phyloP scores from a whole-genome alignment of 2,888 invertebrate species.

The Drosophila quinaria region DNA sequence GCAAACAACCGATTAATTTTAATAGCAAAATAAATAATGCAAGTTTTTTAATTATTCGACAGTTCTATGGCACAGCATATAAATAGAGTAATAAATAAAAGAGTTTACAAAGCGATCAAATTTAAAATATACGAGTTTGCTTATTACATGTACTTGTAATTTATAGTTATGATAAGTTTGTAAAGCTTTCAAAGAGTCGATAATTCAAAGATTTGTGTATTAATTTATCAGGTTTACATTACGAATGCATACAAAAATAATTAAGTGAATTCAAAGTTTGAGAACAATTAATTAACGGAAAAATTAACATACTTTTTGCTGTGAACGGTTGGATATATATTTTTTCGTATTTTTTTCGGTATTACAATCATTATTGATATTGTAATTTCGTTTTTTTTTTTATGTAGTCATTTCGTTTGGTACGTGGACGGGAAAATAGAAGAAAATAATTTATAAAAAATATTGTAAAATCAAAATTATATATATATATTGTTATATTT shows the following conservation, averaged over 20 bases:
- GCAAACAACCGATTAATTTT: background rate
- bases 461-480: constrained; percentile 64
- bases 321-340: constrained; percentile 54
- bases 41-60: background rate
- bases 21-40: too few relatives aligned
- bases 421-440: constrained; percentile 69
- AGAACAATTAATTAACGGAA: constrained; percentile 40
- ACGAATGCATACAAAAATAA: constrained; percentile 39
- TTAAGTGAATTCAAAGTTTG: constrained; percentile 28
- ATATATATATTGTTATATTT: constrained; percentile 34
- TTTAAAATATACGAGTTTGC: constrained; percentile 6
- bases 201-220: constrained; percentile 10
- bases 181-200: constrained; percentile 12
- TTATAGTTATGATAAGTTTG: background rate
- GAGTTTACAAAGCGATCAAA: constrained; percentile 25
- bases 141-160: constrained; percentile 17
- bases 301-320: constrained; percentile 77
- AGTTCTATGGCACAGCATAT: background rate
- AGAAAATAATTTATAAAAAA: constrained; percentile 70
- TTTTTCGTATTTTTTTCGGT: constrained; percentile 17
- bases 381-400: constrained; percentile 25
- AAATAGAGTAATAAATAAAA: background rate
- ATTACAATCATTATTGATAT: constrained; percentile 32
- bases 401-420: constrained; percentile 57
- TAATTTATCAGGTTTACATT: constrained; percentile 33